phyloP scores from a whole-genome alignment of 1,140 invertebrate genomes.

The Plectus sambesii region DNA sequence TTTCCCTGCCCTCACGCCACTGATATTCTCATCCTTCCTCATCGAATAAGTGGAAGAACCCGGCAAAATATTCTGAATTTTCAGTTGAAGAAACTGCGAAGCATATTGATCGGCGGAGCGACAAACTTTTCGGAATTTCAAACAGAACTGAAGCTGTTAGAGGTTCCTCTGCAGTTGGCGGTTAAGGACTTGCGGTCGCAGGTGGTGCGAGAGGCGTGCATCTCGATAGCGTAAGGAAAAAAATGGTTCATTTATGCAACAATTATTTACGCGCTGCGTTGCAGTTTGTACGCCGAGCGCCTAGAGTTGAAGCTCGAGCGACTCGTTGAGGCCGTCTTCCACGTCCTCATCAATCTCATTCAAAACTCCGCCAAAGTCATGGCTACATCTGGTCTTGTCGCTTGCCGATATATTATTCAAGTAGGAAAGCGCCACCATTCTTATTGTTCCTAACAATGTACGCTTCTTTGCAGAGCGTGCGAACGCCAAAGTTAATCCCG shows the following conservation, averaged over 20 bases:
- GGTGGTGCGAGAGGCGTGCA: conserved; percentile 83
- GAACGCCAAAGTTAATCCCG: conserved; percentile 70
- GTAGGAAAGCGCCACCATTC: conserved; percentile 33
- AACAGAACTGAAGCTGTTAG: conserved; percentile 63
- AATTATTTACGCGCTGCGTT: conserved; percentile 14
- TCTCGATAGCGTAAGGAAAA: conserved; percentile 68
- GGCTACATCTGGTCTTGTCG: conserved; percentile 72
- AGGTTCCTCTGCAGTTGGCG: conserved; percentile 66
- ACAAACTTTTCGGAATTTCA: conserved; percentile 69
- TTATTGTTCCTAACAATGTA: background rate
- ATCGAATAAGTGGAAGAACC: no score
- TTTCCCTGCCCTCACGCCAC: background rate
- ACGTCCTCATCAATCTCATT: conserved; percentile 73
- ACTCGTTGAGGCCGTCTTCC: conserved; percentile 68
- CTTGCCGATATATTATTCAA: conserved; percentile 75
- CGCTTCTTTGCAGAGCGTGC: conserved; percentile 54
- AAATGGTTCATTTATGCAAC: background rate
- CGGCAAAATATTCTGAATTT: conserved; percentile 5
- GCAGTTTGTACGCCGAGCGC: conserved; percentile 65
- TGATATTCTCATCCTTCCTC: no score
- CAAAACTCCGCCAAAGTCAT: conserved; percentile 93
- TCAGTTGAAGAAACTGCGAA: conserved; percentile 23
- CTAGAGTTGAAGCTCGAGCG: conserved; percentile 70
- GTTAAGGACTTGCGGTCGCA: conserved; percentile 79
- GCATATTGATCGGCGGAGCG: conserved; percentile 58